Conservation (phyloP, 2,113 vertebrate species). For the Anser cygnoides region DNA sequence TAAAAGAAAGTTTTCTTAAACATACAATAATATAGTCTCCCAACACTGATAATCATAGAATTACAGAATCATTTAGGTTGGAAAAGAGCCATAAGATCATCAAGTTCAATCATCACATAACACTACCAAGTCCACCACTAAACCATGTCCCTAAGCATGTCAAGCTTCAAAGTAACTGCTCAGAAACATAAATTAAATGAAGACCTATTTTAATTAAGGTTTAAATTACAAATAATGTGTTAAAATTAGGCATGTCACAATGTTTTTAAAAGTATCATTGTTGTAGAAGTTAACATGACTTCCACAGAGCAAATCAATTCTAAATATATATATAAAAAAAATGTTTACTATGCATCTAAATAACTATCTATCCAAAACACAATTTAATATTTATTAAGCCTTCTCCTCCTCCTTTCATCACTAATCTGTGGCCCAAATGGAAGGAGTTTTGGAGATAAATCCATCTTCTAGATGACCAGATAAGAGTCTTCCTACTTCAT, state of each 20-base stretch:
- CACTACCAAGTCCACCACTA: neutral
- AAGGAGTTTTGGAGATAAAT: neutral
- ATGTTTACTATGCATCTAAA: neutral
- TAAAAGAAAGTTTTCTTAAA: neutral
- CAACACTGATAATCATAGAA: neutral
- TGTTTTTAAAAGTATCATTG: neutral
- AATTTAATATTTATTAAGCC: neutral
- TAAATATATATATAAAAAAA: neutral
- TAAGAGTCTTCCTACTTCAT: neutral
- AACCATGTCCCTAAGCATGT: neutral
- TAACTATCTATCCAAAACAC: neutral
- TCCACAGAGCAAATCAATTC: neutral
- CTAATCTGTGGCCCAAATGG: neutral
- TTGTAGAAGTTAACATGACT: neutral
- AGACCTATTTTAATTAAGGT: neutral
- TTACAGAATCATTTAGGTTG: neutral
- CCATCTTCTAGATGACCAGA: neutral
- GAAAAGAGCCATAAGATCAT: neutral
- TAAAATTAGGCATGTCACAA: neutral
- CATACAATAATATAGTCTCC: neutral
- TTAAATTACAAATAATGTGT: neutral
- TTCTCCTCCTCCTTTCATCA: neutral
- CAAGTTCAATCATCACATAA: neutral
- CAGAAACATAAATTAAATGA: neutral
- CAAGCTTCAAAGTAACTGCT: neutral